Evolutionary conservation across 2,113 vertebrate genomes (phyloP).

Genomic region (Cettia cetti): DNA sequence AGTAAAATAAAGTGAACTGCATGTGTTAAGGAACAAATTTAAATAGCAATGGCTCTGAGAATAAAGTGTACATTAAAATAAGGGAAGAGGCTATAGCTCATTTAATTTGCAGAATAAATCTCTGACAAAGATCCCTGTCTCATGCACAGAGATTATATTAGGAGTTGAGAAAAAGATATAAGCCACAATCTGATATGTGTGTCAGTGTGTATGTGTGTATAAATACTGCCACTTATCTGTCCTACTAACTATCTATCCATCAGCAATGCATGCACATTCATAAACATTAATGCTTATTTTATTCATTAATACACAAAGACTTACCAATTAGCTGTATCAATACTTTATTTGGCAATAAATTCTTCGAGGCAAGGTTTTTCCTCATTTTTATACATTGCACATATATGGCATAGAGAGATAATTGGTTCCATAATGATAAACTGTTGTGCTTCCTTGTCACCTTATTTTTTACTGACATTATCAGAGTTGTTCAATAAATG

Average conservation of each 20-base stretch:
- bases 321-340: not conserved
- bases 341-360: not conserved
- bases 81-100: slow-evolving; percentile 40
- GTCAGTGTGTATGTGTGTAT: not conserved
- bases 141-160: slow-evolving; percentile 22
- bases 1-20: slow-evolving; percentile 70
- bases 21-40: slow-evolving; percentile 66
- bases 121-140: slow-evolving; percentile 33
- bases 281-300: not conserved
- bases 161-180: not conserved
- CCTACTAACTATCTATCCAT: not conserved
- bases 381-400: not conserved
- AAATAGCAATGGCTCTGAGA: slow-evolving; percentile 67
- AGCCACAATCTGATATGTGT: not conserved
- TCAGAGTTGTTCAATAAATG: not conserved
- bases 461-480: not conserved
- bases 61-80: slow-evolving; percentile 71
- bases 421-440: not conserved
- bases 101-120: slow-evolving; percentile 67
- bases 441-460: not conserved
- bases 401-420: not conserved
- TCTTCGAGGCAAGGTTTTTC: not conserved
- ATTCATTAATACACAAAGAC: not conserved
- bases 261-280: not conserved
- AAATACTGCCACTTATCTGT: not conserved